Conservation (phyloP, 2,888 invertebrate species). For the Parasteatoda lunata region DNA sequence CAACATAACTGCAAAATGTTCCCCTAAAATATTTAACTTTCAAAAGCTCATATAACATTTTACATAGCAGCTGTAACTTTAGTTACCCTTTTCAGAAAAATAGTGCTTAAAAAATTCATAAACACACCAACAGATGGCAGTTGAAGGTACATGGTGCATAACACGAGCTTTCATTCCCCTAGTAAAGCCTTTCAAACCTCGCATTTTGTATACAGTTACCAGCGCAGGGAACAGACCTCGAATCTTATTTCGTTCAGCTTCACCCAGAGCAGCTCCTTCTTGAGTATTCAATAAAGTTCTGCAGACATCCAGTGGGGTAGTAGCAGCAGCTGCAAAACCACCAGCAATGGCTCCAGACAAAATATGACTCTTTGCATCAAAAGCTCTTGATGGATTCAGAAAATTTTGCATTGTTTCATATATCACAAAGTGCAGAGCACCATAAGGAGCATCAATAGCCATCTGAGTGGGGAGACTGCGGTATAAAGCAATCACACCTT, state of each 20-base stretch:
- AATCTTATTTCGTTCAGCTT: constrained; percentile 11
- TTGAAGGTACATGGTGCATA: constrained; percentile 36
- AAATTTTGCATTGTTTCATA: constrained; percentile 42
- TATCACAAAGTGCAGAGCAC: constrained; percentile 44
- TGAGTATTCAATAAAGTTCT: constrained; percentile 49
- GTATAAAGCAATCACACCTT: constrained; percentile 29
- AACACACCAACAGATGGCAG: constrained; percentile 44
- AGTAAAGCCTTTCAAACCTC: constrained; percentile 29
- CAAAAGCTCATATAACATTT: too few species aligned
- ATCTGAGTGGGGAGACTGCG: constrained; percentile 49
- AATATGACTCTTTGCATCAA: constrained; percentile 40
- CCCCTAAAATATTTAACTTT: too few species aligned
- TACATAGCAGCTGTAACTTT: neutral
- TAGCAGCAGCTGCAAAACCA: constrained; percentile 43
- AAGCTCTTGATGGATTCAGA: constrained; percentile 28
- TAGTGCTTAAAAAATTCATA: constrained; percentile 59
- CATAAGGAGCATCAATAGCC: constrained; percentile 46
- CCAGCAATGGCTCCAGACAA: constrained; percentile 40
- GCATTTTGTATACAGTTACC: constrained; percentile 25
- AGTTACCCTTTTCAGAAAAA: constrained; percentile 17
- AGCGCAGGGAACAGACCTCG: constrained; percentile 26
- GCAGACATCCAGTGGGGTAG: constrained; percentile 45
- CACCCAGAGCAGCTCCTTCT: constrained; percentile 20
- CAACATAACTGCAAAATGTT: too few species aligned
- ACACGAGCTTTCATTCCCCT: constrained; percentile 38